Conservation (phyloP, 2,888 invertebrate species). For the Heteromurus nitidus region DNA sequence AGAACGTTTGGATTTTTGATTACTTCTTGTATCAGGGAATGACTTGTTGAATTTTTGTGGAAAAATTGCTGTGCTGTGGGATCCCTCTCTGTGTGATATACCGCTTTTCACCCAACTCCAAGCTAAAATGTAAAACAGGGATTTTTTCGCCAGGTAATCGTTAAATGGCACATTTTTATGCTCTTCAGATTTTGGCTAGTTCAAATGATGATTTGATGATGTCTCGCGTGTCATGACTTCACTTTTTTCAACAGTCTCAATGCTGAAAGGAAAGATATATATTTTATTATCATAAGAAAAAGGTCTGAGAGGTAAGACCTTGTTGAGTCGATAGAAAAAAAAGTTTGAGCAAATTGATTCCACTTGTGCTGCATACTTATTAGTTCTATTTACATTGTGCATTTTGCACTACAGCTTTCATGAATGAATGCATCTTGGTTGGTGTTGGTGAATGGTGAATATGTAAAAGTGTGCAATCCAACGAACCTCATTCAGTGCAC, state of each 20-base stretch:
- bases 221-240: conserved; percentile 2
- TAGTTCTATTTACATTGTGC: not conserved
- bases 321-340: not conserved
- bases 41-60: too few relatives aligned
- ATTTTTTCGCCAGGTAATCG: not conserved
- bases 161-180: not conserved
- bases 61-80: too few relatives aligned
- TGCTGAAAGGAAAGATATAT: too few relatives aligned
- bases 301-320: not conserved
- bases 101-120: too few relatives aligned
- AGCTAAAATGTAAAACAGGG: too few relatives aligned
- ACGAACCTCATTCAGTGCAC: not conserved
- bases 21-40: too few relatives aligned
- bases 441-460: not conserved
- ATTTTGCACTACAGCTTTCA: conserved; percentile 3
- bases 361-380: not conserved
- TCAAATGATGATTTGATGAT: conserved; percentile 12
- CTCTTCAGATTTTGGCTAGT: not conserved
- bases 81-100: not conserved
- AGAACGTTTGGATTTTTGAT: too few relatives aligned
- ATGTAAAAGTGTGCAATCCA: not conserved
- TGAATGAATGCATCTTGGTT: too few relatives aligned
- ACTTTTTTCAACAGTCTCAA: too few relatives aligned
- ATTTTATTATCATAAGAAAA: not conserved
- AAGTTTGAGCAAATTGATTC: conserved; percentile 3